phyloP scores from a whole-genome alignment of 2,888 invertebrate genomes.

The Melitaea athalia region DNA sequence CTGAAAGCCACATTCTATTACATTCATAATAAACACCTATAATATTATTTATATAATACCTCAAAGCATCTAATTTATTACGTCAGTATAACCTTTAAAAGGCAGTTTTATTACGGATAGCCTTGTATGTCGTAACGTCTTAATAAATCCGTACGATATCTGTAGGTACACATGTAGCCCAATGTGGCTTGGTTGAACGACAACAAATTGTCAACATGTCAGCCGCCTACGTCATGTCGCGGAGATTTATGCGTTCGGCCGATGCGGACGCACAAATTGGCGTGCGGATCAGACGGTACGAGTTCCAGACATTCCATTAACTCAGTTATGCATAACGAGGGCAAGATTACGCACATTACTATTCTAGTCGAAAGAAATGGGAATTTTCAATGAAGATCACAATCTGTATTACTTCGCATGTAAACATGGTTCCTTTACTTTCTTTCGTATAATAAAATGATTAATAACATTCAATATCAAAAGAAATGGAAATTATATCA shows the following conservation, averaged over 20 bases:
- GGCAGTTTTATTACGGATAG: constrained; percentile 34
- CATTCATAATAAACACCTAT: constrained; percentile 13
- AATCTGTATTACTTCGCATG: constrained; percentile 30
- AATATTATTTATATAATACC: constrained; percentile 23
- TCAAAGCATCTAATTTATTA: constrained; percentile 20
- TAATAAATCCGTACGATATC: constrained; percentile 35
- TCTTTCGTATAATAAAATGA: background rate
- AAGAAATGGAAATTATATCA: too few species aligned
- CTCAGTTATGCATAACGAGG: constrained; percentile 57
- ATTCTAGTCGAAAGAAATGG: constrained; percentile 27
- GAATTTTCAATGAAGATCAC: constrained; percentile 27
- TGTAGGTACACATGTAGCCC: constrained; percentile 22
- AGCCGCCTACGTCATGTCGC: constrained; percentile 74
- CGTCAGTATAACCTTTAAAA: constrained; percentile 25
- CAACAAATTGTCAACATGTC: constrained; percentile 76
- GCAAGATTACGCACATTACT: constrained; percentile 46
- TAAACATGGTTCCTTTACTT: constrained; percentile 3
- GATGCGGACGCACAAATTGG: constrained; percentile 77
- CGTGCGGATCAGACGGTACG: constrained; percentile 58
- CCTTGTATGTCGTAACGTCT: constrained; percentile 35
- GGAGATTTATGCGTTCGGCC: constrained; percentile 71
- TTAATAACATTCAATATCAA: too few species aligned
- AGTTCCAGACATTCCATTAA: constrained; percentile 54
- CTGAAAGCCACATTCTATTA: constrained; percentile 4
- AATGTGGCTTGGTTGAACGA: constrained; percentile 20